phyloP scores from a whole-genome alignment of 1,140 invertebrate genomes.

The Drosophila tristis region DNA sequence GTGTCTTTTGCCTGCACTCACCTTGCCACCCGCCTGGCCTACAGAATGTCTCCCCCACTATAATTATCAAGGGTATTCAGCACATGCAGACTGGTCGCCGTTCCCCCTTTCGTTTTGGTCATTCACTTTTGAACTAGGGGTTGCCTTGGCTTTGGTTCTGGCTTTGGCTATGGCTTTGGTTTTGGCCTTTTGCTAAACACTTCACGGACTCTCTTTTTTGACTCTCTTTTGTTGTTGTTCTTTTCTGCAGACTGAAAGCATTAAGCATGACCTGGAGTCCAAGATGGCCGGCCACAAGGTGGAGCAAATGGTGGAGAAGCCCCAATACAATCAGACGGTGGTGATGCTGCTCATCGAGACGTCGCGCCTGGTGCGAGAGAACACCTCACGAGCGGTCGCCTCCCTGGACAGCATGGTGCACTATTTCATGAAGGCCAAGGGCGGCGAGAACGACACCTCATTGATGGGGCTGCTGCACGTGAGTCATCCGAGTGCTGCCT shows the following conservation, averaged over 20 bases:
- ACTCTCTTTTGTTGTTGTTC: background rate
- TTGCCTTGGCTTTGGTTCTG: conserved; percentile 10
- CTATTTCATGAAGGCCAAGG: conserved; percentile 88
- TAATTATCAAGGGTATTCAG: too few relatives aligned
- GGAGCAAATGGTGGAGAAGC: conserved; percentile 89
- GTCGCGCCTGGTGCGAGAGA: conserved; percentile 88
- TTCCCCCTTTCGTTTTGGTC: conserved; percentile 57
- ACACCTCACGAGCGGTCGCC: conserved; percentile 88
- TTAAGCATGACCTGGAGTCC: conserved; percentile 81
- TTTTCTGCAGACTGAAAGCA: conserved; percentile 76
- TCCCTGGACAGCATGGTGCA: conserved; percentile 86
- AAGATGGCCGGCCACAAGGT: conserved; percentile 86
- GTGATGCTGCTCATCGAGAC: conserved; percentile 87
- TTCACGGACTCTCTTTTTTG: background rate
- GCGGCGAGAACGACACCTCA: conserved; percentile 88
- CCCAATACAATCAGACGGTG: conserved; percentile 90
- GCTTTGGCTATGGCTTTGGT: background rate
- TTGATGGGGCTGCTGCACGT: conserved; percentile 87
- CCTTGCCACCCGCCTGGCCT: too few relatives aligned
- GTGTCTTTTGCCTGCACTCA: too few relatives aligned
- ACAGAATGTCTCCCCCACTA: too few relatives aligned
- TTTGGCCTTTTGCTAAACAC: background rate
- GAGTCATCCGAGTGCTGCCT: conserved; percentile 27
- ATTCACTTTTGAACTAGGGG: conserved; percentile 76
- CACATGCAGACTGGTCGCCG: background rate